Percentiles rank a stretch among this genome's conserved stretches.
These are phyloP conservation scores for Oligia strigilis DNA, from an alignment of 2,888 invertebrate species.

Conservation along the genomic window DNA sequence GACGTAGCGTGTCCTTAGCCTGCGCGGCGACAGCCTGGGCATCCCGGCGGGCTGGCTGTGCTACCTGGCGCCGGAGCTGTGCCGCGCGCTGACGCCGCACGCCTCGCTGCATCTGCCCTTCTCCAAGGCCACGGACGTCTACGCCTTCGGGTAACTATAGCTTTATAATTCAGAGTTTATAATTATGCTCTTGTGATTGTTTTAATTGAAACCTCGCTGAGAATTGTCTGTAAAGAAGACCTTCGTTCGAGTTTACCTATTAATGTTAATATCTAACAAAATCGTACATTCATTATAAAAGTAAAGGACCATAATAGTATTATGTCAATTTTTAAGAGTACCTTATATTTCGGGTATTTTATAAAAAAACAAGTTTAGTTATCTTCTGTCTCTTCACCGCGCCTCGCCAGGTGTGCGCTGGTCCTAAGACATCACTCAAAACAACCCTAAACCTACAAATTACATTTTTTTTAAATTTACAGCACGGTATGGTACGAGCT, in stretches of 20 bases:
- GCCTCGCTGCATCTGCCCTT: conserved; percentile 97
- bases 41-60: conserved; percentile 99
- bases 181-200: neutral
- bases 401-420: too few relatives aligned
- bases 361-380: too few relatives aligned
- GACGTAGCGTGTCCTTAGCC: conserved; percentile 69
- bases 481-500: conserved; percentile 99
- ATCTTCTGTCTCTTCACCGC: too few relatives aligned
- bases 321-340: too few relatives aligned
- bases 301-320: neutral
- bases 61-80: conserved; percentile 99
- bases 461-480: neutral
- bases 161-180: neutral
- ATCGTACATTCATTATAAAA: neutral
- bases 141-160: conserved; percentile 97
- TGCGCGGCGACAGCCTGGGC: conserved; percentile 94
- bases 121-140: conserved; percentile 97
- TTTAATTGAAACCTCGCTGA: neutral
- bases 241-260: neutral
- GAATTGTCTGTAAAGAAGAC: neutral
- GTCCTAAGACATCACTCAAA: neutral
- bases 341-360: too few relatives aligned
- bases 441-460: neutral
- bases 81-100: conserved; percentile 95
- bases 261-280: neutral